Conservation (phyloP, 2,113 vertebrate genomes). For the Clarias macrocephalus region DNA sequence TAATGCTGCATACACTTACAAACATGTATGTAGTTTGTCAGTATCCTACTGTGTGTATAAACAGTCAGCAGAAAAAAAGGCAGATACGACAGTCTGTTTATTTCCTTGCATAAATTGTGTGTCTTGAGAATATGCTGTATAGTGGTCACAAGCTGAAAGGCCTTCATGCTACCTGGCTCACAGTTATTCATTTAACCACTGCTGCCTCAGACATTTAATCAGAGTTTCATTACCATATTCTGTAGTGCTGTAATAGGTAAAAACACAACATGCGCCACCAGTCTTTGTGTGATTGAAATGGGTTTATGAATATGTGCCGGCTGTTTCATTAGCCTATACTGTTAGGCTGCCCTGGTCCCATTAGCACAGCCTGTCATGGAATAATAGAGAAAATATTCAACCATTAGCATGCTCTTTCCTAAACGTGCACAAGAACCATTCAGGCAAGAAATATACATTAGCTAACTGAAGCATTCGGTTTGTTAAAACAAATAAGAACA, state of each 20-base stretch:
- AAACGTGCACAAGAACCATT: slow-evolving; percentile 15
- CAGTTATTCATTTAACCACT: slow-evolving; percentile 28
- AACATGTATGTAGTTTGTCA: not conserved
- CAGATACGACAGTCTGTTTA: not conserved
- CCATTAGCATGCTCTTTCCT: slow-evolving; percentile 13
- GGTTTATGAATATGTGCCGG: slow-evolving; percentile 35
- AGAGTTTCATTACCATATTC: slow-evolving; percentile 46
- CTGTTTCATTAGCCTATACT: slow-evolving; percentile 34
- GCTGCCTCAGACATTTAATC: slow-evolving; percentile 12
- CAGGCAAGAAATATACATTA: slow-evolving; percentile 25
- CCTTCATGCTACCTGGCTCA: not conserved
- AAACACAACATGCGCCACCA: slow-evolving; percentile 31
- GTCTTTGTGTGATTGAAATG: slow-evolving; percentile 40
- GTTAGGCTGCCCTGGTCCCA: slow-evolving; percentile 27
- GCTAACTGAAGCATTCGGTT: slow-evolving; percentile 1
- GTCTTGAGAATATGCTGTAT: not conserved
- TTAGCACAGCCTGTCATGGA: slow-evolving; percentile 14
- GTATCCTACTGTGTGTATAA: not conserved
- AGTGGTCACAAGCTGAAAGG: not conserved
- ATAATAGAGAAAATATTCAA: slow-evolving; percentile 27
- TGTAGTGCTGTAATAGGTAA: slow-evolving; percentile 38
- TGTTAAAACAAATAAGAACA: slow-evolving; percentile 28
- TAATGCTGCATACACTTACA: not conserved
- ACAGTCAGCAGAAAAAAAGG: not conserved
- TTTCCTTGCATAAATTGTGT: not conserved